Evolutionary conservation across 2,888 invertebrate species (phyloP), one percentile per base, ranked within the genome.

Genomic region (Eretmocerus hayati): DNA sequence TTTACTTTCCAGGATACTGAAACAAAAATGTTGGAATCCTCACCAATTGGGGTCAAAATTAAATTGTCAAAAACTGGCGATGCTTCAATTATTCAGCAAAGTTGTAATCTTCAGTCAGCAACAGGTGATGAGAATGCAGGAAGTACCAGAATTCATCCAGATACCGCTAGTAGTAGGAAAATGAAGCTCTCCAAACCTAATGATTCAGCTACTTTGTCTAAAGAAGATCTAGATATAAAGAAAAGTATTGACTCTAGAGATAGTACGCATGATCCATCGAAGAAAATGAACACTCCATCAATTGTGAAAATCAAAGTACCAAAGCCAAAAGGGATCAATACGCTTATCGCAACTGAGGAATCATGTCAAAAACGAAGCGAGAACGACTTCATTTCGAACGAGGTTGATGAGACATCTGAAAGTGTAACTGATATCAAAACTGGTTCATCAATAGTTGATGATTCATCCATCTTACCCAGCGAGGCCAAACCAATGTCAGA

Each of bases 121-220:
- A 6, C n/a, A 15, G 15, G n/a, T 5, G 39, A 39, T 4, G 21
- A 37, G 5, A n/a, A 21, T 20, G 20, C 19, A 18, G 37, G 21
- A 18, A 20, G 20, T 19, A 6, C 20, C 2, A 37, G 13, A 18
- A n/a, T n/a, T n/a, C 37, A 21, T 11, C 13, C 20, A 2, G 30
- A 40, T 5, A 19, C 30, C 8, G 18, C 47, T 2, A 42, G 48
- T n/a, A 50, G 50, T 20, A 51, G 51, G 51, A 51, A 51, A 36
- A 48, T 51, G 13, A 51, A 54, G 26, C 23, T 54, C 3, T 54
- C 54, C 3, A 51, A 54, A 32, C 37, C 45, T 11, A 51, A 48
- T 0, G 69, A 71, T 48, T 62, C 65, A 3, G 64, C 65, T 6
- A 64, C 69, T 37, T 54, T 69, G 30, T 46, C 62, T 4, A 66